A percentile compares a stretch with the other conserved stretches of the same genome.
Evolutionary conservation across 2,113 vertebrate genomes (phyloP).

Genomic region (Melierax canorus): DNA sequence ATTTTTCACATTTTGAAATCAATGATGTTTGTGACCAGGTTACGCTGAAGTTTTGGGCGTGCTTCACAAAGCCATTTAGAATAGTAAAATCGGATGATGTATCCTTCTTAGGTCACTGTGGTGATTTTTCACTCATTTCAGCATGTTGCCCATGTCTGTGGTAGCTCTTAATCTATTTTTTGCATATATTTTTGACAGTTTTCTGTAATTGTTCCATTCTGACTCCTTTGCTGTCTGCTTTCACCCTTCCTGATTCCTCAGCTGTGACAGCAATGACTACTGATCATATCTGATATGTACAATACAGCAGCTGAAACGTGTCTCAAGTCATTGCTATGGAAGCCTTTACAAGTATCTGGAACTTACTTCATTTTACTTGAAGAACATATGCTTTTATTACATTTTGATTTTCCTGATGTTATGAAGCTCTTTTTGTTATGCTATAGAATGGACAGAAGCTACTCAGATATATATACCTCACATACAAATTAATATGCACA

Average conservation of each 20-base stretch:
- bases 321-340: neutral
- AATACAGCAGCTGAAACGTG: neutral
- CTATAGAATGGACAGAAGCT: neutral
- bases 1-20: neutral
- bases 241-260: neutral
- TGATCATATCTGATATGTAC: neutral
- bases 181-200: neutral
- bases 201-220: neutral
- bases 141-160: neutral
- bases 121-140: neutral
- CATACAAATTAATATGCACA: neutral
- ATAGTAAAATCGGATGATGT: neutral
- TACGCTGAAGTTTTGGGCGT: neutral
- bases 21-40: neutral
- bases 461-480: neutral
- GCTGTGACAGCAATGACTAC: neutral
- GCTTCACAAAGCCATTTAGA: neutral
- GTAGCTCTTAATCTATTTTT: conserved; percentile 19
- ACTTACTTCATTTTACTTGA: neutral
- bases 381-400: neutral
- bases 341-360: neutral
- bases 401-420: neutral
- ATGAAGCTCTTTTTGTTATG: neutral
- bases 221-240: neutral
- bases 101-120: neutral